phyloP scores from a whole-genome alignment of 2,797 vertebrate species.

The Onychomys arenicola region DNA sequence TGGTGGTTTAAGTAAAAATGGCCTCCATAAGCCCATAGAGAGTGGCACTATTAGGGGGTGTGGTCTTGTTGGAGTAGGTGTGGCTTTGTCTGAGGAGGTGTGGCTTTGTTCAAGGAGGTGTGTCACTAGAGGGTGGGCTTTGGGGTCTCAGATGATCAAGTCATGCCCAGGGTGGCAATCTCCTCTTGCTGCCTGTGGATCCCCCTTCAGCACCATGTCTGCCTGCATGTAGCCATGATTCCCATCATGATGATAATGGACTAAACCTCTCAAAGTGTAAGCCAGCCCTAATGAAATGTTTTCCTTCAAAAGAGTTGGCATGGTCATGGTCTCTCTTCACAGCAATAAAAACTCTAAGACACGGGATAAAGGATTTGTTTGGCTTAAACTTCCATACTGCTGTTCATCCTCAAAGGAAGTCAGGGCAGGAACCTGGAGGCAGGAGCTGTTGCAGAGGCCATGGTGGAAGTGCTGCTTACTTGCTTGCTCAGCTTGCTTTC shows the following conservation, averaged over 20 bases:
- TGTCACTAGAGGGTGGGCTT: background rate
- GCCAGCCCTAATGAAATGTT: background rate
- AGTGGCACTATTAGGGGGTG: background rate
- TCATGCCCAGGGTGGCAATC: background rate
- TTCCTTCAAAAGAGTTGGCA: background rate
- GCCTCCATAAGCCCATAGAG: background rate
- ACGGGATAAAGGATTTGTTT: background rate
- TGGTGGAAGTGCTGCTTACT: too few species aligned
- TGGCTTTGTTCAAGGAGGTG: background rate
- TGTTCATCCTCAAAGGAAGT: background rate
- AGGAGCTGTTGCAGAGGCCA: background rate
- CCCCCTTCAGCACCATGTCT: background rate
- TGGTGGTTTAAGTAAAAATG: background rate
- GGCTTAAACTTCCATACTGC: background rate
- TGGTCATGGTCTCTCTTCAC: background rate
- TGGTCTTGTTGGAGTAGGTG: background rate
- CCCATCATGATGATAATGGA: background rate
- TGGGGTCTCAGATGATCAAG: background rate
- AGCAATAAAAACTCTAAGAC: background rate
- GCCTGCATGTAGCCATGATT: background rate
- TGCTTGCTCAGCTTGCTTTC: background rate
- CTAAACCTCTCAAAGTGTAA: background rate
- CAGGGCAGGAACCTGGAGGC: background rate
- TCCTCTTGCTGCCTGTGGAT: background rate
- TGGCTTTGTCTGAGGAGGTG: background rate